Base-by-base conservation (phyloP, 2,797 vertebrate genomes). In the Clarias pachynema region DNA sequence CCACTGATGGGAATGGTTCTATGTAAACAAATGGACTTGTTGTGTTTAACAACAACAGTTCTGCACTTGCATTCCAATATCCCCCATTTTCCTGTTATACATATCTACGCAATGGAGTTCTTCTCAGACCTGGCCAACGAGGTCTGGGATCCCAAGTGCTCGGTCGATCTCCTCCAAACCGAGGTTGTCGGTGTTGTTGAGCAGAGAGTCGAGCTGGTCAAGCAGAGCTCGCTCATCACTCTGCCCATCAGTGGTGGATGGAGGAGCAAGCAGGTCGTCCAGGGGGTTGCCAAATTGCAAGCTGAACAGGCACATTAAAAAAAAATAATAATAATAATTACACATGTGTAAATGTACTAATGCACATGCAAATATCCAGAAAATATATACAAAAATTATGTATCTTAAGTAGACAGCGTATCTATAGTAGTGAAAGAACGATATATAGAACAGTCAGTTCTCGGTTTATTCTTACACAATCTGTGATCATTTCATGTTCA, bases 91-190 rank as follows among this genome's bases (percentile, higher is more conserved):
- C 31, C 29, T 31, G 12, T 20, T 49, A 26, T 73, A 73, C 22
- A 57, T 56, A 56, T 20, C 3, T 63, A 26, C 0, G 7, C 60
- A 75, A 31, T 49, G 3, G 18, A 10, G 78, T 62, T 62, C 34
- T 79, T 59, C 29, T 72, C 84, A 31, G 20, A 89, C 89, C 95
- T 99, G 98, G 92, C 96, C 97, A n/a, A 99, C 97, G 40, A 99
- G 97, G 87, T 99, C 98, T 77, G 98, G 97, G 92, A 99, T 99
- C 88, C 98, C 98, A 60, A 99, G 91, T 5, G 98, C 98, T 90
- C 97, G 95, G 91, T 99, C 98, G 26, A 99, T 99, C 91, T 99
- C 98, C 90, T 98, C 97, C 87, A 99, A 93, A 53, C 97, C 93
- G 0, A 96, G 97, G 87, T 96, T 96, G 86, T 99, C 98, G 0